A percentile compares a stretch with the other conserved stretches of the same genome.
These are phyloP conservation scores for Macaca nemestrina DNA, from an alignment of 2,113 vertebrate genomes.

Conservation along the genomic window DNA sequence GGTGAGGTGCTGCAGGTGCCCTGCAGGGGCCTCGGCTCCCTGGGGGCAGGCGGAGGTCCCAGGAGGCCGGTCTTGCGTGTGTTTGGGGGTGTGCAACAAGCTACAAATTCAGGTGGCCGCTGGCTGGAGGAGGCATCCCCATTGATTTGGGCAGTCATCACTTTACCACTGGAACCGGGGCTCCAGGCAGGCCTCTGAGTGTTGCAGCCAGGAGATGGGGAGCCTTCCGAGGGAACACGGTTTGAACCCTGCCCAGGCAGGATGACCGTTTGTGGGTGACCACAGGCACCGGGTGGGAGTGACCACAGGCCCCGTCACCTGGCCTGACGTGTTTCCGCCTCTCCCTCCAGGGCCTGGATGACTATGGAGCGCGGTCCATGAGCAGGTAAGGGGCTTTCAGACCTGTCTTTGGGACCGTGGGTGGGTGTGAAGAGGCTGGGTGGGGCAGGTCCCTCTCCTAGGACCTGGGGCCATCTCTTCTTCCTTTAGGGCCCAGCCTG, in stretches of 20 bases:
- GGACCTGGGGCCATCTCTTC: too few relatives aligned
- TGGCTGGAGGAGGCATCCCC: neutral
- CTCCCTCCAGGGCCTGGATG: constrained; percentile 86
- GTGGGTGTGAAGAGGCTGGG: fast-evolving
- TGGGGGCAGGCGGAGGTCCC: fast-evolving
- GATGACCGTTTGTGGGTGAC: neutral
- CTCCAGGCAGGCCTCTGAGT: neutral
- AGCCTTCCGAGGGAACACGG: neutral
- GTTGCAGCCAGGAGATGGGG: too few relatives aligned
- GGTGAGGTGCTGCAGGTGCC: neutral
- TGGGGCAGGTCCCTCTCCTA: too few relatives aligned
- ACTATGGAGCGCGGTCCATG: constrained; percentile 91
- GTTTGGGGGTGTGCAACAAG: neutral
- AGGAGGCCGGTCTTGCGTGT: fast-evolving
- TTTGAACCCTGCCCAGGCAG: neutral
- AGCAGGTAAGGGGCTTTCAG: constrained; percentile 90
- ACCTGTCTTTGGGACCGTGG: neutral
- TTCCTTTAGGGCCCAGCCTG: neutral
- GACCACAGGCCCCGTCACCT: neutral
- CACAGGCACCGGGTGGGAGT: fast-evolving
- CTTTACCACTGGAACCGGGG: neutral
- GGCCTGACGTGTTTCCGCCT: neutral
- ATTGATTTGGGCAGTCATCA: neutral
- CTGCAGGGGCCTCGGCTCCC: neutral
- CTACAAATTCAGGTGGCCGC: fast-evolving